phyloP scores from a whole-genome alignment of 2,888 invertebrate genomes.

The Abscondita cerata region DNA sequence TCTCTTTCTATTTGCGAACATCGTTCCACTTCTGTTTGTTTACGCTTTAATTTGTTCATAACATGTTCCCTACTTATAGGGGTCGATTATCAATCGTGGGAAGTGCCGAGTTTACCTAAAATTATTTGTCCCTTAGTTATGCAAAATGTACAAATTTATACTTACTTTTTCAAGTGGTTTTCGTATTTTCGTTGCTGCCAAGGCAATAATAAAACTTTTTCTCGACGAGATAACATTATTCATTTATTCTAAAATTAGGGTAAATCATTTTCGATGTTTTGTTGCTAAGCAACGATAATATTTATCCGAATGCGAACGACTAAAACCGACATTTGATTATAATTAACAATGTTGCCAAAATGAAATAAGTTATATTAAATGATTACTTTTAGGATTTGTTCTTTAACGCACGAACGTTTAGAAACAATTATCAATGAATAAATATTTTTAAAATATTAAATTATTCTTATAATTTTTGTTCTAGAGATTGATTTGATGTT shows the following conservation, averaged over 20 bases:
- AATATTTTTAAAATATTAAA: too few species aligned
- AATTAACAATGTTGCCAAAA: too few species aligned
- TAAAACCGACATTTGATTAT: too few species aligned
- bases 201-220: slow-evolving; percentile 74
- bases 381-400: too few species aligned
- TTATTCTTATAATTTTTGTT: too few species aligned
- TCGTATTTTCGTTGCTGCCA: slow-evolving; percentile 74
- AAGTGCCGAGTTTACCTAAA: slow-evolving; percentile 68
- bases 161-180: slow-evolving; percentile 74
- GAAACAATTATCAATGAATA: too few species aligned
- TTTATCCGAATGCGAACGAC: too few species aligned
- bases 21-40: slow-evolving; percentile 73
- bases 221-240: slow-evolving; percentile 72
- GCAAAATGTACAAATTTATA: slow-evolving; percentile 42
- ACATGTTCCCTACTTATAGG: slow-evolving; percentile 72
- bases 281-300: too few species aligned
- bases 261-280: too few species aligned
- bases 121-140: slow-evolving; percentile 2
- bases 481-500: too few species aligned
- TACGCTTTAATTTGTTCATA: slow-evolving; percentile 71
- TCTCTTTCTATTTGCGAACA: slow-evolving; percentile 69
- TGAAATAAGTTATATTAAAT: too few species aligned
- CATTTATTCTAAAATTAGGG: slow-evolving; percentile 55
- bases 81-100: slow-evolving; percentile 72
- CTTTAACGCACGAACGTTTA: too few species aligned